Evolutionary conservation across 2,113 vertebrate genomes (phyloP).

Genomic region (Prochilodus magdalenae): DNA sequence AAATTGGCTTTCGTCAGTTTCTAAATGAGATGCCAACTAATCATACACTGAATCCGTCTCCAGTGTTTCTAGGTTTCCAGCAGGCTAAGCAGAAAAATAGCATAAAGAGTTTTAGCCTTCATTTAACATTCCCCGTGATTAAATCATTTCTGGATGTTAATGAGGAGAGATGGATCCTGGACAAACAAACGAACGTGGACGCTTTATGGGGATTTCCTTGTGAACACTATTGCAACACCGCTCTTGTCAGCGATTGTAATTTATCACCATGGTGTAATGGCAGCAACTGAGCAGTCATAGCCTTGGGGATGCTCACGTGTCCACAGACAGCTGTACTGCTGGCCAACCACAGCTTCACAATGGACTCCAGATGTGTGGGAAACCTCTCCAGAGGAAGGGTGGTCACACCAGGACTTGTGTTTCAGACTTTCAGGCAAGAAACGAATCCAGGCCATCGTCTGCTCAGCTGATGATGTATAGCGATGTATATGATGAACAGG

Average conservation of each 20-base stretch:
- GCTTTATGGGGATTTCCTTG: not conserved
- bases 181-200: not conserved
- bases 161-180: not conserved
- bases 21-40: not conserved
- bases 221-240: not conserved
- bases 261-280: conserved; percentile 49
- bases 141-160: conserved; percentile 4
- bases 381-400: conserved; percentile 59
- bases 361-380: conserved; percentile 69
- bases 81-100: not conserved
- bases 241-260: conserved; percentile 39
- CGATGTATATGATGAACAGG: not conserved
- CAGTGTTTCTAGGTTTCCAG: not conserved
- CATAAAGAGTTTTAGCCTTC: not conserved
- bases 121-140: conserved; percentile 4
- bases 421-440: conserved; percentile 3
- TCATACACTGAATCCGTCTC: not conserved
- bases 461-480: no score
- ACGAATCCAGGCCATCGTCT: not conserved
- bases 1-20: not conserved
- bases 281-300: conserved; percentile 64
- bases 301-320: conserved; percentile 51
- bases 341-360: conserved; percentile 56
- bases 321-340: conserved; percentile 52
- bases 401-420: conserved; percentile 17